A percentile compares a stretch with the other conserved stretches of the same genome.
Conservation (phyloP, 2,113 vertebrate species). For the Alectura lathami region DNA sequence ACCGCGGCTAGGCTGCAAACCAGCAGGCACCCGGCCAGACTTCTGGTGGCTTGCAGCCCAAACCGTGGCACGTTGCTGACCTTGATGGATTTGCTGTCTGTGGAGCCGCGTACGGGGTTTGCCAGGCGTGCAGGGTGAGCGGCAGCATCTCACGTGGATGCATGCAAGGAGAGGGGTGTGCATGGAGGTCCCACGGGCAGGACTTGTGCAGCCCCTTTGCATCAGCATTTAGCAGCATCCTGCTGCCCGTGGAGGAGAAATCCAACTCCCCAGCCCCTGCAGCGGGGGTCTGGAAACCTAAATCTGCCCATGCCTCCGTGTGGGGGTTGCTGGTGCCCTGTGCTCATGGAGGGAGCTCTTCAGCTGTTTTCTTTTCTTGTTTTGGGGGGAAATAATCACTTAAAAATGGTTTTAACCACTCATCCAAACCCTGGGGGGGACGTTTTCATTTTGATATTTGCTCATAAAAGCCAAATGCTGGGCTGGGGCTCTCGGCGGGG, state of each 20-base stretch:
- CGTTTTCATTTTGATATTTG: neutral
- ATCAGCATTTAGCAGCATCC: neutral
- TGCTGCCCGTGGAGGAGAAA: fast-evolving
- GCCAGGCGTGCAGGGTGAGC: neutral
- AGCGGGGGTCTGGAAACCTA: neutral
- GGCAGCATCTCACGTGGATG: neutral
- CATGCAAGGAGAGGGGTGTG: neutral
- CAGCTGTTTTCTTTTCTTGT: conserved; percentile 13
- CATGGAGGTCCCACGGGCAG: neutral
- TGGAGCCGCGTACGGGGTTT: neutral
- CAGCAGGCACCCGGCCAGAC: neutral
- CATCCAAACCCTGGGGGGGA: neutral
- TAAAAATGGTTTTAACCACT: neutral
- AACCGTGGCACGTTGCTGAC: neutral
- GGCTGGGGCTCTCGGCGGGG: neutral
- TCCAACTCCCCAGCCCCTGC: neutral
- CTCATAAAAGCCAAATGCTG: neutral
- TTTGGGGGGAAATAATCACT: neutral
- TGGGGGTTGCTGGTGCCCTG: neutral
- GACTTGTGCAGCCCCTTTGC: neutral
- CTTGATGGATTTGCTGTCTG: neutral
- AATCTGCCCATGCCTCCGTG: conserved; percentile 47
- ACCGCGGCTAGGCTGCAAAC: neutral
- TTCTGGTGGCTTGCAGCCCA: neutral
- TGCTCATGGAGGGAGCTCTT: neutral